Evolutionary conservation across 2,113 vertebrate species (phyloP).

Genomic region (Camelus bactrianus): DNA sequence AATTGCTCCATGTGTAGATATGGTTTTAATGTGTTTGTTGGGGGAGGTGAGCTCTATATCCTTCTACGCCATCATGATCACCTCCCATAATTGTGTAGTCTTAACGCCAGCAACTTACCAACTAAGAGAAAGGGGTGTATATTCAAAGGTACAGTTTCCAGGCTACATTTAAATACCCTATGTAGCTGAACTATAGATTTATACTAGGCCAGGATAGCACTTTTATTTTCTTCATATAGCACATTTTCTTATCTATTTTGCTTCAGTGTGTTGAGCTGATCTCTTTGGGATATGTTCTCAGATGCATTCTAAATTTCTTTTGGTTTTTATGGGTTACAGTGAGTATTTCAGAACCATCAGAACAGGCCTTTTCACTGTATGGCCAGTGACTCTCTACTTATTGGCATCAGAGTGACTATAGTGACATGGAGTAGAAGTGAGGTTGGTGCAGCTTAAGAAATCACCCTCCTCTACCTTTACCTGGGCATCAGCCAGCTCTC

Average conservation of each 20-base stretch:
- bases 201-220: background rate
- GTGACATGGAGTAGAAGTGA: background rate
- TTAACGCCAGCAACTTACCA: background rate
- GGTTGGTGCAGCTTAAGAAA: background rate
- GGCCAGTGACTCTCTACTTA: background rate
- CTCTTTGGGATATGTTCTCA: constrained; percentile 20
- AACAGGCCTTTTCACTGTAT: background rate
- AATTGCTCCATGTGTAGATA: no score
- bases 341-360: background rate
- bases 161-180: background rate
- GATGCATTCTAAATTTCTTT: background rate
- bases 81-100: background rate
- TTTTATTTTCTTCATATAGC: background rate
- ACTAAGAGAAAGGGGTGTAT: background rate
- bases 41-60: no score
- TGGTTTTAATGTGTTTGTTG: no score
- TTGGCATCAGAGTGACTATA: background rate
- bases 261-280: background rate
- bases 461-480: background rate
- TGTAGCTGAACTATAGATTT: background rate
- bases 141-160: background rate
- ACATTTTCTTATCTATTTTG: constrained; percentile 31
- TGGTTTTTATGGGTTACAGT: background rate
- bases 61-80: no score
- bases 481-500: background rate